Base-by-base conservation (phyloP, 2,888 invertebrate genomes). In the Ichneumon xanthorius region DNA sequence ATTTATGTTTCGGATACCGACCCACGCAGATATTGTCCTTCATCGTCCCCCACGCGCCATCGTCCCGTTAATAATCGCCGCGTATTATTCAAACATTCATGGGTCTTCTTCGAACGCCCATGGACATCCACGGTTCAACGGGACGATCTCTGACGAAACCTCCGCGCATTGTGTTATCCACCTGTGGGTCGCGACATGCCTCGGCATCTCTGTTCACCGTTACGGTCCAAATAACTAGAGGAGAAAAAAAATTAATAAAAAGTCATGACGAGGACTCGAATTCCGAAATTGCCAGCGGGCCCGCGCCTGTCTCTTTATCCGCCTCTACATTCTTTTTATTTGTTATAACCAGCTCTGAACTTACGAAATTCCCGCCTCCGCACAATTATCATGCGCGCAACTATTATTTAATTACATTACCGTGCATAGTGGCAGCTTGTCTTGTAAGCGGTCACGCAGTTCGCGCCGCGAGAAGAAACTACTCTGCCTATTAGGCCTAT, bases 331-430 rank as follows among this genome's bases (percentile, higher is more conserved):
- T 14, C 30, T 61, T 61, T 30, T 61, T n/a, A n/a, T n/a, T 61
- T 61, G 4, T 61, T 16, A 11, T 33, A 63, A 16, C 30, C 33
- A 33, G 5, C 14, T n/a, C 30, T 63, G 33, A 63, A 30, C 26
- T 63, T 33, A 63, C 16, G 33, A 63, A 71, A 55, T 70, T 79
- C 73, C 63, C 70, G 37, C 50, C 61, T 33, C n/a, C 50, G 48
- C 45, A 63, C 61, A 81, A 76, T 81, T 19, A 81, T 81, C 75
- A 70, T 61, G 33, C 68, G 37, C 30, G n/a, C 48, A 48, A 48
- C 55, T 76, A 75, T 81, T 75, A 85, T 75, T 81, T 75, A 48
- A 85, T 81, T 82, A 78, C 50, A 48, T 71, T 37, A 40, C 22
- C 26, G 71, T 48, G 67, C 53, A 33, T 67, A 22, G 50, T 45